phyloP scores from a whole-genome alignment of 2,113 vertebrate genomes.

The Tetraodon nigroviridis region DNA sequence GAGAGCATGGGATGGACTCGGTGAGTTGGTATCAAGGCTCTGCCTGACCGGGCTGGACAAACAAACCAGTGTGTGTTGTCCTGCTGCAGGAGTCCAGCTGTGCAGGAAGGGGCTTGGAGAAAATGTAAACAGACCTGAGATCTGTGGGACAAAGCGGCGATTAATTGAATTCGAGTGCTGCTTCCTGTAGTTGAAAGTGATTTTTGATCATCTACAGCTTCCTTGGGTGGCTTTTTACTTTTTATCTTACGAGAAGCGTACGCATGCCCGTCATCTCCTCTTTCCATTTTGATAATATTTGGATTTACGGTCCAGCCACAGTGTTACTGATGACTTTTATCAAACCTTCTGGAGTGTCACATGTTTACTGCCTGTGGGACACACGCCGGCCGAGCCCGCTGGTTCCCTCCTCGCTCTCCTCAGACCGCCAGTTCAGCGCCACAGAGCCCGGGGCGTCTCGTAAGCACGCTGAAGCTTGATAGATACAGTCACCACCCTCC shows the following conservation, averaged over 20 bases:
- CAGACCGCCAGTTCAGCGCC: constrained; percentile 25
- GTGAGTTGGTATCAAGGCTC: constrained; percentile 38
- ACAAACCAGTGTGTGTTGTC: constrained; percentile 61
- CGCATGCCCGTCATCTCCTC: too few relatives aligned
- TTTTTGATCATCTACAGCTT: not conserved
- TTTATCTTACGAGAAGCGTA: too few relatives aligned
- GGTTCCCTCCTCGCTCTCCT: constrained; percentile 5
- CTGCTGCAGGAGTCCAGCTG: constrained; percentile 30
- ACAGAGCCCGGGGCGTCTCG: constrained; percentile 37
- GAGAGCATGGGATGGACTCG: constrained; percentile 45
- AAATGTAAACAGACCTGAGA: not conserved
- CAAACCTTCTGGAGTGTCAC: constrained; percentile 17
- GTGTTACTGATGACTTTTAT: constrained; percentile 9
- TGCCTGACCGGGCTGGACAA: constrained; percentile 54
- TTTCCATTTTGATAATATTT: too few relatives aligned
- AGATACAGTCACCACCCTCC: constrained; percentile 43
- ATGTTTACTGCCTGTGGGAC: constrained; percentile 26
- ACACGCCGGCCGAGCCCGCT: constrained; percentile 1
- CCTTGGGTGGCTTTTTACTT: too few relatives aligned
- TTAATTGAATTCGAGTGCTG: not conserved
- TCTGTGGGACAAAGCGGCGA: not conserved
- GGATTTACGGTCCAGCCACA: not conserved
- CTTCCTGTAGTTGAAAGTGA: not conserved
- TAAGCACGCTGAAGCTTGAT: constrained; percentile 50
- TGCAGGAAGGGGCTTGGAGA: constrained; percentile 41